Conservation (phyloP, 2,797 vertebrate species). For the Lagodon rhomboides region DNA sequence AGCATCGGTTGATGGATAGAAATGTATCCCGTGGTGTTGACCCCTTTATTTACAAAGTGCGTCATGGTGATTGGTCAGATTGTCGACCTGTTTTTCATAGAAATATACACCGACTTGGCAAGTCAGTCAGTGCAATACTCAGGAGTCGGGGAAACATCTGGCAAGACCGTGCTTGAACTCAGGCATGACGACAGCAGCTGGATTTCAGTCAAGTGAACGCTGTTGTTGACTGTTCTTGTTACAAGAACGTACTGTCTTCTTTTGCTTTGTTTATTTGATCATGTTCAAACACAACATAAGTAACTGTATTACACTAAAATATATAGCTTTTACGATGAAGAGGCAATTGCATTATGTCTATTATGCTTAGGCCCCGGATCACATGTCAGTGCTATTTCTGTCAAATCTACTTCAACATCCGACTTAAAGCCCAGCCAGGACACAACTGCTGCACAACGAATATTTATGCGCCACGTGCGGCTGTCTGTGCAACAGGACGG, state of each 20-base stretch:
- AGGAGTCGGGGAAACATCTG: conserved; percentile 18
- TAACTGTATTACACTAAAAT: not conserved
- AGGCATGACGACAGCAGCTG: not conserved
- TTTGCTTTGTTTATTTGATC: conserved; percentile 13
- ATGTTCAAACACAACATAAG: not conserved
- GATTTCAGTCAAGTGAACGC: conserved; percentile 35
- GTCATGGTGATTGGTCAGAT: not conserved
- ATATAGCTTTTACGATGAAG: not conserved
- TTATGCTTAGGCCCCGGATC: not conserved
- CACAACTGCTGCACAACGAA: not conserved
- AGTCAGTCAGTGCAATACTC: conserved; percentile 5
- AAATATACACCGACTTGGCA: conserved; percentile 4
- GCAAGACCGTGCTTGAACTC: conserved; percentile 36
- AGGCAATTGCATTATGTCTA: not conserved
- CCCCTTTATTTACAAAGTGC: not conserved
- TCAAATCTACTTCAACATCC: not conserved
- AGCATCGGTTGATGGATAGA: not conserved
- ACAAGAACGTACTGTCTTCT: not conserved
- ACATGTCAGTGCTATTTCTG: conserved; percentile 3
- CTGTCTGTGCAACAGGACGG: not conserved
- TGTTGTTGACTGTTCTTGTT: conserved; percentile 12
- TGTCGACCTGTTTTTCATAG: not conserved
- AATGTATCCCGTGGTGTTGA: not conserved
- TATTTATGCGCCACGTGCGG: not conserved
- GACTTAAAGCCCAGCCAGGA: not conserved